Conservation (phyloP, 2,888 invertebrate species). For the Tyria jacobaeae region DNA sequence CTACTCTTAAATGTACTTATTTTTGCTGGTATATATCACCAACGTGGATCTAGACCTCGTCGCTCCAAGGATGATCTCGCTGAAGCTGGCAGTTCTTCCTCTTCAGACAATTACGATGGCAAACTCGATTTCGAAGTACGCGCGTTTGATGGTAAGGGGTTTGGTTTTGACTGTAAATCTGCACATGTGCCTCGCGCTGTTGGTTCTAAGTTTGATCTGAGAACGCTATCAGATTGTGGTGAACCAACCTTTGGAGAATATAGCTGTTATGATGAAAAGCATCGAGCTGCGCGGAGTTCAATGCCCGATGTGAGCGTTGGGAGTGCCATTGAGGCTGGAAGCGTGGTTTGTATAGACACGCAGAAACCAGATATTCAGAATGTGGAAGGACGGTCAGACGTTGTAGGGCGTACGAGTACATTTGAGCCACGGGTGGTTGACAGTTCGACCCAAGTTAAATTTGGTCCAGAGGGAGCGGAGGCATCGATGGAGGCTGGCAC, state of each 20-base stretch:
- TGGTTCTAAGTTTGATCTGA: constrained; percentile 80
- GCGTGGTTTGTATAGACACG: constrained; percentile 83
- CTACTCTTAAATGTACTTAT: constrained; percentile 93
- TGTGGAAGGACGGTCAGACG: constrained; percentile 73
- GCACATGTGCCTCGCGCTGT: constrained; percentile 82
- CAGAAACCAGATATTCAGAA: constrained; percentile 84
- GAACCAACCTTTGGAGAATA: constrained; percentile 88
- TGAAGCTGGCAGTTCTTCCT: constrained; percentile 90
- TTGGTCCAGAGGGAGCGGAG: constrained; percentile 80
- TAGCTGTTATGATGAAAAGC: constrained; percentile 89
- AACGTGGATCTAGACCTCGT: constrained; percentile 90
- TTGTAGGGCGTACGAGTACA: constrained; percentile 79
- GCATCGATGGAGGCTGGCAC: constrained; percentile 77
- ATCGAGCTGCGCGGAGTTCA: constrained; percentile 85
- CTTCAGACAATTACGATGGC: constrained; percentile 88
- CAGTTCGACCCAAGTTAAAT: constrained; percentile 83
- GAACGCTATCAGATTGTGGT: constrained; percentile 84
- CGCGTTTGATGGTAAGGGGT: constrained; percentile 84
- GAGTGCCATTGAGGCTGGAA: constrained; percentile 87
- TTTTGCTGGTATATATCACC: constrained; percentile 95
- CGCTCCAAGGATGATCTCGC: constrained; percentile 92
- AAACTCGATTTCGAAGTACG: constrained; percentile 85
- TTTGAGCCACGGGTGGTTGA: constrained; percentile 84
- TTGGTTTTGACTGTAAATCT: constrained; percentile 86
- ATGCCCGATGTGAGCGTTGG: constrained; percentile 87